Base-by-base conservation (phyloP, 2,888 invertebrate genomes). In the Incurvaria masculella region DNA sequence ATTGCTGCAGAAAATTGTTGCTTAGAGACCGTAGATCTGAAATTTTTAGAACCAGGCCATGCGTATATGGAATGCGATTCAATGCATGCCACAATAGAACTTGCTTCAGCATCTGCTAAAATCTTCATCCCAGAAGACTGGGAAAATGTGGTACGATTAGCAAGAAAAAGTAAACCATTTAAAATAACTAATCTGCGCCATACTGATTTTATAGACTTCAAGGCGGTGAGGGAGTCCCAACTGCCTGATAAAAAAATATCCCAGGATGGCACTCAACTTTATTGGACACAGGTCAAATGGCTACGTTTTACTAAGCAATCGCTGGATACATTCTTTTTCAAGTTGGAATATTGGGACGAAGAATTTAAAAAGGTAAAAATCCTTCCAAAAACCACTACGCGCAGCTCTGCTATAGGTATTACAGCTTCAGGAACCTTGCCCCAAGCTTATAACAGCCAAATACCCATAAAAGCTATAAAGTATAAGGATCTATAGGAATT, bases 231-330 rank as follows among this genome's bases (percentile, higher is more conserved):
- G 19, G 44, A 45, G 14, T 39, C 21, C 4, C 39, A 43, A n/a
- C 17, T 48, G 39, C 18, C 40, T 4, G 44, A 38, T 39, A 44
- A 17, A 2, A 48, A 21, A 8, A 45, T 21, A 38, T n/a, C 39
- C 21, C 19, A 19, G 27, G 38, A 27, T 48, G 45, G 48, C 6
- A 26, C 19, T 10, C 21, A 44, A 18, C 23, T 48, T 11, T 26
- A 39, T 23, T 48, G 44, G 48, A 44, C 20, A 44, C 11, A 44
- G 4, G 45, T 48, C 4, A 48, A 48, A 18, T 48, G 48, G 48
- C 8, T 43, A 16, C 8, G 48, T 14, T 45, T 48, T 48, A 39
- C 27, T n/a, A 48, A 48, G 39, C 21, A 27, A n/a, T 16, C 33
- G 2, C 48, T 40, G 17, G 23, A 48, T 21, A 18, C 4, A 11